Conservation (phyloP, 2,113 vertebrate species). For the Lophotis ruficrista region DNA sequence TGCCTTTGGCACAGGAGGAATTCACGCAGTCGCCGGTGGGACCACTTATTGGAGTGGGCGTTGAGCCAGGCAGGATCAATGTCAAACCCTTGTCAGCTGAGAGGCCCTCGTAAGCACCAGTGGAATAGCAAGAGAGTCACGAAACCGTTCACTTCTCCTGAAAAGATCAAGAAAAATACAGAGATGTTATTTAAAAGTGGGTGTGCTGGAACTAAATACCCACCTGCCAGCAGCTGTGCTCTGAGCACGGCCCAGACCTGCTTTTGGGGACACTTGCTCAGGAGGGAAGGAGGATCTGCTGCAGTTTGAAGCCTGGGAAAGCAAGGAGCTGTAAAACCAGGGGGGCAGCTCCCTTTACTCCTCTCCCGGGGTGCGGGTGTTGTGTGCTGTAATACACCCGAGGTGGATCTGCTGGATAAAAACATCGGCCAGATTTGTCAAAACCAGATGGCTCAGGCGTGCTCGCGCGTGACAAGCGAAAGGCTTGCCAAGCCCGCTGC, state of each 20-base stretch:
- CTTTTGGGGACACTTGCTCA: accelerated
- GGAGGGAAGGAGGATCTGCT: neutral
- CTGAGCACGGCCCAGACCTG: accelerated
- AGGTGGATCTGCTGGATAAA: neutral
- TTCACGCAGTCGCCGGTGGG: accelerated
- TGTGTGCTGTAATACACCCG: neutral
- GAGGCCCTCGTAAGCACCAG: neutral
- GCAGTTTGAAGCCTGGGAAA: neutral
- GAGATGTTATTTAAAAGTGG: neutral
- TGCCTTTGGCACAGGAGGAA: neutral
- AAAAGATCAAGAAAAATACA: neutral
- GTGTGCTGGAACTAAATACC: neutral
- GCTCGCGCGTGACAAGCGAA: neutral
- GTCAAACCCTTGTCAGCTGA: neutral
- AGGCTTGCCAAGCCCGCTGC: neutral
- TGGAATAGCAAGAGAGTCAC: neutral
- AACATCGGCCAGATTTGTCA: neutral
- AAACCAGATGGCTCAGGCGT: neutral
- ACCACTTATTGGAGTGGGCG: accelerated
- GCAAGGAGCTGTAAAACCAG: neutral
- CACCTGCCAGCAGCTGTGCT: neutral
- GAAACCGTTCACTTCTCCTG: neutral
- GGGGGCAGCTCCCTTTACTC: neutral
- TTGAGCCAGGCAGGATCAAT: neutral
- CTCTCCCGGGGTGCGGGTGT: neutral